A percentile compares a stretch with the other conserved stretches of the same genome.
phyloP scores from a whole-genome alignment of 2,113 vertebrate species.

The Seriola rivoliana region DNA sequence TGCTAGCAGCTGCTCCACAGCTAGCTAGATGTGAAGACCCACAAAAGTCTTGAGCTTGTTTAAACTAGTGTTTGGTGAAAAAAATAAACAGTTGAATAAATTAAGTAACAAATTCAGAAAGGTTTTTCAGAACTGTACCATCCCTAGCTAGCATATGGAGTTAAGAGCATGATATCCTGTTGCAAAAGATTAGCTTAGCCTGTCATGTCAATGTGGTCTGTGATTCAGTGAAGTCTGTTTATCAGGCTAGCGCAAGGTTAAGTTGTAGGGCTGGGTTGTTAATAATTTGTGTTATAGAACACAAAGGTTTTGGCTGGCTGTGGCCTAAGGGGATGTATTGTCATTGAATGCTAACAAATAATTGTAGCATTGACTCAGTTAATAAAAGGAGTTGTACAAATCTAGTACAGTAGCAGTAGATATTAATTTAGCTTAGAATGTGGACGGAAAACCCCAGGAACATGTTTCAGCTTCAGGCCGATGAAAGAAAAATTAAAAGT shows the following conservation, averaged over 20 bases:
- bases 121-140: not conserved
- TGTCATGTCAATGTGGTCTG: not conserved
- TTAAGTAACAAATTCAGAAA: not conserved
- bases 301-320: not conserved
- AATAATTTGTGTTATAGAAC: not conserved
- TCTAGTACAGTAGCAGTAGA: not conserved
- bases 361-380: not conserved
- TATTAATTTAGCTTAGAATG: not conserved
- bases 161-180: not conserved
- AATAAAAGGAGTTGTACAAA: no score
- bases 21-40: not conserved
- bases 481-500: not conserved
- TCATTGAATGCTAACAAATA: not conserved
- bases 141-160: not conserved
- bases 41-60: not conserved
- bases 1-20: not conserved
- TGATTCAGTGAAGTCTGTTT: no score
- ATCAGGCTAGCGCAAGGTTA: not conserved
- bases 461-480: not conserved
- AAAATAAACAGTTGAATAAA: rapidly evolving
- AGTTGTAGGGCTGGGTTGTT: not conserved
- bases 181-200: not conserved
- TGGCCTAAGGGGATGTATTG: not conserved
- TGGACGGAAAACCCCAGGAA: not conserved
- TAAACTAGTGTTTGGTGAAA: not conserved